phyloP scores from a whole-genome alignment of 2,888 invertebrate species.

The Dicranocentrus wangi region DNA sequence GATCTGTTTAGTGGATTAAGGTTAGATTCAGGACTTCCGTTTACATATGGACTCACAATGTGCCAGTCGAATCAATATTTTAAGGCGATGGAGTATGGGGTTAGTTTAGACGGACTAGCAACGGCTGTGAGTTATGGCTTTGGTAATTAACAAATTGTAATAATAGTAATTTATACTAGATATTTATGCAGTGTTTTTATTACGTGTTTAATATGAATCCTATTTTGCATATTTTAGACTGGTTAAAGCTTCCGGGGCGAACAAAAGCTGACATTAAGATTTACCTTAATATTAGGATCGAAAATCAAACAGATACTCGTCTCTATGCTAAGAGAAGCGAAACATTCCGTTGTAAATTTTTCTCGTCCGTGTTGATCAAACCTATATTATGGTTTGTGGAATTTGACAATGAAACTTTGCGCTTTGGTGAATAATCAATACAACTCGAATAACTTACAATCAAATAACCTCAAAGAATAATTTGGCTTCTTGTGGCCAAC shows the following conservation, averaged over 20 bases:
- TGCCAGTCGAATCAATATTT: conserved; percentile 21
- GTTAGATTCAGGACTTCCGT: conserved; percentile 24
- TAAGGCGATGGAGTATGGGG: conserved; percentile 27
- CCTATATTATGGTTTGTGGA: conserved; percentile 17
- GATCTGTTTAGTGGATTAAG: conserved; percentile 13
- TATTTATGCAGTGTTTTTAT: too few relatives aligned
- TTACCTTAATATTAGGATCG: conserved; percentile 20
- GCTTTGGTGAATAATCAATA: background rate
- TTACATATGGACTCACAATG: conserved; percentile 18
- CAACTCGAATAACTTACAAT: too few relatives aligned
- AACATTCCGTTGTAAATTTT: conserved; percentile 23
- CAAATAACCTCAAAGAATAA: too few relatives aligned
- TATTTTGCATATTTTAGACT: conserved; percentile 11
- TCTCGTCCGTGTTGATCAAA: conserved; percentile 14
- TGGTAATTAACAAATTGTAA: too few relatives aligned
- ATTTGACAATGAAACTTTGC: background rate
- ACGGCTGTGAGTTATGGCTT: conserved; percentile 9
- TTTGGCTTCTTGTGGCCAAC: background rate
- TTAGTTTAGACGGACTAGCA: conserved; percentile 17
- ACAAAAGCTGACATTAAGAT: conserved; percentile 30
- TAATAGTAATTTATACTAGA: too few relatives aligned
- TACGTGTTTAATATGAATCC: too few relatives aligned
- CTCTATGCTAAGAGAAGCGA: background rate
- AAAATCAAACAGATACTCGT: background rate
- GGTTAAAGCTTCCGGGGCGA: conserved; percentile 19